A percentile compares a stretch with the other conserved stretches of the same genome.
Evolutionary conservation across 2,113 vertebrate genomes (phyloP).

Genomic region (Stigmatopora nigra): DNA sequence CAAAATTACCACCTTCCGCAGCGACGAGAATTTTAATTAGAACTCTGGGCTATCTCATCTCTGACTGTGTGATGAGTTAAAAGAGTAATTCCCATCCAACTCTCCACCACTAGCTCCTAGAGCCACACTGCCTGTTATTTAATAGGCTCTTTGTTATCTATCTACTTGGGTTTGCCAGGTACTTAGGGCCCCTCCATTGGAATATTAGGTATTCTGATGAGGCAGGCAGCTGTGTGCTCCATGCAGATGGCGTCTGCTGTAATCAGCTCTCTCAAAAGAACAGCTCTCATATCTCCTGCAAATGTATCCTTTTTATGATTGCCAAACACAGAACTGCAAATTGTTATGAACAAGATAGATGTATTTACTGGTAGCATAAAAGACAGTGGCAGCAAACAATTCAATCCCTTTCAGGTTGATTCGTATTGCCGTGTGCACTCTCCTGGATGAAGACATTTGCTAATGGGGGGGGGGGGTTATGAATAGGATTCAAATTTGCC

Average conservation of each 20-base stretch:
- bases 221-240: conserved; percentile 58
- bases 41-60: conserved; percentile 65
- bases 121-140: conserved; percentile 63
- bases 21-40: conserved; percentile 68
- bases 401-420: conserved; percentile 56
- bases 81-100: conserved; percentile 56
- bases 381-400: conserved; percentile 46
- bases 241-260: conserved; percentile 56
- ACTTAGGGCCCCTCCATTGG: conserved; percentile 59
- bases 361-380: conserved; percentile 57
- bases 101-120: conserved; percentile 52
- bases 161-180: conserved; percentile 63
- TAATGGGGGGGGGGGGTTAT: conserved; percentile 34
- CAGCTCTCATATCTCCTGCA: conserved; percentile 50
- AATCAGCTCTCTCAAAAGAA: conserved; percentile 60
- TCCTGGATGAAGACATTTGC: conserved; percentile 53
- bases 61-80: conserved; percentile 56
- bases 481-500: conserved; percentile 45
- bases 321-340: conserved; percentile 58
- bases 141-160: conserved; percentile 68
- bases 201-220: conserved; percentile 65
- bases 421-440: conserved; percentile 51
- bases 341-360: conserved; percentile 60
- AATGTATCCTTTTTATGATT: conserved; percentile 59
- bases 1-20: conserved; percentile 65